Base-by-base conservation (phyloP, 1,140 invertebrate genomes). In the Drosophila equinoxialis region DNA sequence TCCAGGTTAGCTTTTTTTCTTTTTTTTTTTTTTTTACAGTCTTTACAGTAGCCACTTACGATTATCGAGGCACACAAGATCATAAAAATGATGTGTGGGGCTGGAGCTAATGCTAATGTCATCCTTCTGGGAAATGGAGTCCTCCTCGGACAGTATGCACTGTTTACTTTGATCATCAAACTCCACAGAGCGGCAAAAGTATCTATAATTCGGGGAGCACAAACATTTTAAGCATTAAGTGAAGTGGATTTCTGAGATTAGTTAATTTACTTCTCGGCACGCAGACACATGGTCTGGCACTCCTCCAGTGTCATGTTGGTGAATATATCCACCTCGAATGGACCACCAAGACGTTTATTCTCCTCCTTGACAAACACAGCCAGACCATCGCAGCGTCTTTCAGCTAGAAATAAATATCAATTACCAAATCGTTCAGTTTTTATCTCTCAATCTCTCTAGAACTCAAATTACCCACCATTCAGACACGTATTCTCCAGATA, bases 401-500 rank as follows among this genome's bases (percentile, higher is more conserved):
- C 96, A 62, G 96, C 96, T 97, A 68, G 79, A 39, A 55, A 37
- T 48, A 14, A 14, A 14, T 45, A 45, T 17, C 42, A 45, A 45
- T 14, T 45, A 6, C 35, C 6, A 14, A 17, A 45, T 45, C 42
- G 42, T 45, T 51, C 17, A 51, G 20, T 17, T 23, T 6, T 11
- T 48, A 11, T 23, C 54, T 58, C 33, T 41, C 13, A 51, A 62
- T 45, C 41, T 20, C 6, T 41, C 8, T n/a, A 51, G 2, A 2
- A 11, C 8, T 3, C 23, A 33, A 7, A 62, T 75, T 93, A 30
- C 30, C 30, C 93, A 97, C 97, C 96, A 91, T 96, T 97, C 1
- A 98, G 92, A 91, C 97, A 98, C 42, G 97, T 97, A 85, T 98
- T 98, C 93, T 98, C 97, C 74, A 98, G 93, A 91, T 98, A 98